phyloP scores from a whole-genome alignment of 2,797 vertebrate genomes.

The Propithecus deckenii region DNA sequence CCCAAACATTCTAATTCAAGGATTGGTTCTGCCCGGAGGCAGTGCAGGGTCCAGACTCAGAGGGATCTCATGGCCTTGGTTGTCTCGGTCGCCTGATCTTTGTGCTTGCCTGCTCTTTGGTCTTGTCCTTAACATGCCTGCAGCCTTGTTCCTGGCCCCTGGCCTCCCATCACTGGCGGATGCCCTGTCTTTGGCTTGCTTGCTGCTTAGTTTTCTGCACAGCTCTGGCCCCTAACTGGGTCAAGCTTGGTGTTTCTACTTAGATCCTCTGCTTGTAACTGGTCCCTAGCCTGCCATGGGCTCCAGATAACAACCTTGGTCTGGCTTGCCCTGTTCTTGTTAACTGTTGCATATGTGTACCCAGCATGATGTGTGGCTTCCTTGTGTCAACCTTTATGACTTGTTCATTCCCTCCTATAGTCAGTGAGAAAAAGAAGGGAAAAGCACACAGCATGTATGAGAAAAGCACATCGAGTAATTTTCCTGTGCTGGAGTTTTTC shows the following conservation, averaged over 20 bases:
- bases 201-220: neutral
- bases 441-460: neutral
- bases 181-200: neutral
- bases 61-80: neutral
- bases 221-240: neutral
- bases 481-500: neutral
- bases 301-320: neutral
- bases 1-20: neutral
- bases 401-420: neutral
- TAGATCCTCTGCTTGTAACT: neutral
- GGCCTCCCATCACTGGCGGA: neutral
- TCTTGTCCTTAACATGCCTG: neutral
- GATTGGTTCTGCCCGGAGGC: neutral
- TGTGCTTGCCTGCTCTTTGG: neutral
- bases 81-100: neutral
- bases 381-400: neutral
- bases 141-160: neutral
- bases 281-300: neutral
- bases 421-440: constrained; percentile 5
- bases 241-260: neutral
- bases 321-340: neutral
- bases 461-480: neutral
- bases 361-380: neutral
- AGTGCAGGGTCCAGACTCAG: neutral
- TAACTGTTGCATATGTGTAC: neutral